Evolutionary conservation across 2,888 invertebrate genomes (phyloP).

Genomic region (Aethes cnicana): DNA sequence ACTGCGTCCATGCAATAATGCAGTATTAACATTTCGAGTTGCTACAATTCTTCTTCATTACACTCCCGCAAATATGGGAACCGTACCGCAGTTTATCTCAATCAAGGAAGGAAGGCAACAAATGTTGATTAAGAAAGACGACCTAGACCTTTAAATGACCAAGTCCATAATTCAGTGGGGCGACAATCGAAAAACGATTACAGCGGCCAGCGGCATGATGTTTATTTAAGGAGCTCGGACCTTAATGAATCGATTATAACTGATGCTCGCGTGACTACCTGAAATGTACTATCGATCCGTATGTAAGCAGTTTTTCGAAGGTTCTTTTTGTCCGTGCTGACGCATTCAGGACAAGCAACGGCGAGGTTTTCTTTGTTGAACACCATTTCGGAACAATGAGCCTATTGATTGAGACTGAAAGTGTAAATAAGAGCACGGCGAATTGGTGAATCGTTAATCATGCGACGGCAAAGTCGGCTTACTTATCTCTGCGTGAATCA

Average conservation of each 20-base stretch:
- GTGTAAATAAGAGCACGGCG: constrained; percentile 5
- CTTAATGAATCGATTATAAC: constrained; percentile 53
- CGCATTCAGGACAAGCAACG: constrained; percentile 13
- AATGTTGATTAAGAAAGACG: constrained; percentile 16
- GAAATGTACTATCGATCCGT: constrained; percentile 46
- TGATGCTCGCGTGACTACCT: constrained; percentile 59
- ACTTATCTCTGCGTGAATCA: constrained; percentile 16
- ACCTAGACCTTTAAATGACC: constrained; percentile 17
- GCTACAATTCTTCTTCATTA: constrained; percentile 18
- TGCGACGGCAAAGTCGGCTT: constrained; percentile 9
- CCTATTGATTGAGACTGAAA: constrained; percentile 10
- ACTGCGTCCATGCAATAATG: constrained; percentile 2
- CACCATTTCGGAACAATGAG: constrained; percentile 14
- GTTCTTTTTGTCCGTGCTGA: constrained; percentile 25
- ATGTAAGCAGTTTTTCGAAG: constrained; percentile 34
- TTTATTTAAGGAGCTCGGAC: constrained; percentile 61
- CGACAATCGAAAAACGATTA: constrained; percentile 68
- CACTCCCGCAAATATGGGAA: neutral
- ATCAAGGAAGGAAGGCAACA: constrained; percentile 18
- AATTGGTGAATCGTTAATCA: constrained; percentile 17
- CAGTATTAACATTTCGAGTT: neutral
- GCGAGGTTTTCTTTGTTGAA: constrained; percentile 19
- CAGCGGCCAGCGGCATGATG: constrained; percentile 50
- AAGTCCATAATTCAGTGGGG: constrained; percentile 49
- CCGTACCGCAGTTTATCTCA: constrained; percentile 17